Base-by-base conservation (phyloP, 2,113 vertebrate genomes). In the Chitala chitala region DNA sequence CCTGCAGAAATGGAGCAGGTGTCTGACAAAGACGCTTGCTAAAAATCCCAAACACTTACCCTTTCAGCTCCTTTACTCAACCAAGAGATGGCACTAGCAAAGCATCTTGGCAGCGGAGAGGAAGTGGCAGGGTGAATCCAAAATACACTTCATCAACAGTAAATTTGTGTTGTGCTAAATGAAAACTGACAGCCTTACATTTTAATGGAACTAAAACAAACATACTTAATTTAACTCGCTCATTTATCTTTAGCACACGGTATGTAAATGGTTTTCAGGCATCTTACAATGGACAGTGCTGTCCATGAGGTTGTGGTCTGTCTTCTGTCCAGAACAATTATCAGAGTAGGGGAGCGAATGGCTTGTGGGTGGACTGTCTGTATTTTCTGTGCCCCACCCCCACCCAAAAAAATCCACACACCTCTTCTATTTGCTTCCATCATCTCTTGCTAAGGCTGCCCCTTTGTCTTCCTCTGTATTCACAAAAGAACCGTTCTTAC, bases 81-180 rank as follows among this genome's bases (percentile, higher is more conserved):
- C 64, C 64, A 68, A n/a, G 22, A 68, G 64, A 46, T 44, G 64
- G 64, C 64, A 68, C 22, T 46, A 68, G 64, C 64, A 48, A 48
- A 68, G 64, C 64, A 68, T 42, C 64, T 68, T 68, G 22, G 24
- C 44, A 46, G 38, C 22, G 61, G 40, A 36, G 38, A 42, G 7
- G 12, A 10, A 38, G 24, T n/a, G 29, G 54, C 24, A 38, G 9
- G 36, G 13, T 9, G 38, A 63, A 20, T 61, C 31, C 29, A 61
- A 63, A 46, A 46, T 10, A 46, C 12, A 20, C 59, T 63, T 38
- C 59, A 3, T 63, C 38, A 36, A 63, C 59, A 63, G 59, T 63
- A 36, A 29, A 63, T 36, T 3, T 20, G 13, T 29, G 9, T n/a
- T 36, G 15, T 63, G 59, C 17, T 36, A 63, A 55, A 56, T 36